phyloP scores from a whole-genome alignment of 2,888 invertebrate genomes.

The Drosophila prostipennis region DNA sequence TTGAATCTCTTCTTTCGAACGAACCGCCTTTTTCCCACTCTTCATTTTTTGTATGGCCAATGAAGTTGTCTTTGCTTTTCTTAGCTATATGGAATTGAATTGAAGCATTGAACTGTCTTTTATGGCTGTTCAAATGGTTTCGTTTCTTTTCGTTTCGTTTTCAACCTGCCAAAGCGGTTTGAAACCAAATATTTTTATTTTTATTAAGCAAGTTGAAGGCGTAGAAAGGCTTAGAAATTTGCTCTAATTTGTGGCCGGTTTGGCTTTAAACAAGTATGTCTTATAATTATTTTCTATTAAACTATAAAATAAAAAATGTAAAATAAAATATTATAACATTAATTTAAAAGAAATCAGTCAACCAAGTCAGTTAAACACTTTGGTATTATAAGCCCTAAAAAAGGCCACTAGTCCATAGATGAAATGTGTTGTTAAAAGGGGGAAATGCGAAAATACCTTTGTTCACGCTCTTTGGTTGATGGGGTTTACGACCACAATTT shows the following conservation, averaged over 20 bases:
- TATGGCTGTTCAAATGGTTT: conserved; percentile 51
- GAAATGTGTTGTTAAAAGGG: conserved; percentile 3
- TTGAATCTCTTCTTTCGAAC: conserved; percentile 51
- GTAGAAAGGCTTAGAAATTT: conserved; percentile 4
- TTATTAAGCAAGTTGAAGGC: neutral
- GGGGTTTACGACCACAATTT: conserved; percentile 79
- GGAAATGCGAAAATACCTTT: conserved; percentile 45
- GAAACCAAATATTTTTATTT: conserved; percentile 7
- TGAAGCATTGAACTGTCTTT: conserved; percentile 57
- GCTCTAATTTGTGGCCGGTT: neutral
- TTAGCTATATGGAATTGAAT: conserved; percentile 45
- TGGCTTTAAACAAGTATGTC: neutral
- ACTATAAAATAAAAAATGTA: no score
- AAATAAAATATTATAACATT: no score
- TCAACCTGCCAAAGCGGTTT: conserved; percentile 30
- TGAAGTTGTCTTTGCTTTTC: conserved; percentile 47
- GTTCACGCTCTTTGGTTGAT: conserved; percentile 24
- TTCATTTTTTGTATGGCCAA: conserved; percentile 25
- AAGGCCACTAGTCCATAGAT: conserved; percentile 11
- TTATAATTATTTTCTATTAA: no score
- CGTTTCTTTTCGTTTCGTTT: conserved; percentile 14
- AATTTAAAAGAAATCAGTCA: conserved; percentile 45
- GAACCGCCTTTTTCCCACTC: conserved; percentile 5
- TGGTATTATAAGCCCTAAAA: conserved; percentile 53
- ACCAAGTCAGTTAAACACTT: conserved; percentile 63